A percentile compares a stretch with the other conserved stretches of the same genome.
These are phyloP conservation scores for Drosophila bocki DNA, from an alignment of 1,140 invertebrate species.

Conservation along the genomic window DNA sequence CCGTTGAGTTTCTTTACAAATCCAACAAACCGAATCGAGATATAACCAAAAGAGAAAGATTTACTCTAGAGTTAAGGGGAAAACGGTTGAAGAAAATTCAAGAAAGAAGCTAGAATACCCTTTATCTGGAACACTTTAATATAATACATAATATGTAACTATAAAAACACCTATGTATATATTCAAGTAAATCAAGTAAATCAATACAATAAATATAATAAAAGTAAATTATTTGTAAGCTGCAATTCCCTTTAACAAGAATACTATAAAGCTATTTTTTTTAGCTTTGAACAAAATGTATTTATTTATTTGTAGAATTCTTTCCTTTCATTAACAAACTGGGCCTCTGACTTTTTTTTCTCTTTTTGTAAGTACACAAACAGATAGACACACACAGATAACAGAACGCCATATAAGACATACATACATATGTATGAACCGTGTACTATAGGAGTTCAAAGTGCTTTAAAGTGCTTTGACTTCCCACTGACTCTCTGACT, in stretches of 20 bases:
- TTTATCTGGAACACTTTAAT: not conserved
- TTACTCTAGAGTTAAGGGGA: not conserved
- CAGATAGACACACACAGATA: conserved; percentile 14
- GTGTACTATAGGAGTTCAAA: conserved; percentile 59
- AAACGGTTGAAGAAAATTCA: not conserved
- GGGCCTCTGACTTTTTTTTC: conserved; percentile 15
- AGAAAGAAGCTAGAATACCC: not conserved
- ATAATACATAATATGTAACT: too few species aligned
- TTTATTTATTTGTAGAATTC: conserved; percentile 47
- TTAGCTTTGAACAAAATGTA: conserved; percentile 15
- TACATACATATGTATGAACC: not conserved
- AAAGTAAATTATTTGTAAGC: not conserved
- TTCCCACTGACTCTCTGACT: conserved; percentile 46
- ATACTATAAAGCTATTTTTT: conserved; percentile 1
- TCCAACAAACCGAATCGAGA: conserved; percentile 39
- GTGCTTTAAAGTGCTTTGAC: conserved; percentile 79
- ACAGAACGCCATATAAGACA: conserved; percentile 12
- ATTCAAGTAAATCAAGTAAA: too few species aligned
- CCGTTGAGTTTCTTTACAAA: conserved; percentile 47
- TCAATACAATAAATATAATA: too few species aligned
- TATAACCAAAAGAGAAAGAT: conserved; percentile 39
- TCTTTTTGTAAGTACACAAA: conserved; percentile 25
- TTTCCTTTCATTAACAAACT: conserved; percentile 58
- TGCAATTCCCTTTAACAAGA: not conserved
- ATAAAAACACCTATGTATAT: too few species aligned